These are phyloP conservation scores for Ectemnius lituratus DNA, from an alignment of 2,888 invertebrate species.

Conservation along the genomic window DNA sequence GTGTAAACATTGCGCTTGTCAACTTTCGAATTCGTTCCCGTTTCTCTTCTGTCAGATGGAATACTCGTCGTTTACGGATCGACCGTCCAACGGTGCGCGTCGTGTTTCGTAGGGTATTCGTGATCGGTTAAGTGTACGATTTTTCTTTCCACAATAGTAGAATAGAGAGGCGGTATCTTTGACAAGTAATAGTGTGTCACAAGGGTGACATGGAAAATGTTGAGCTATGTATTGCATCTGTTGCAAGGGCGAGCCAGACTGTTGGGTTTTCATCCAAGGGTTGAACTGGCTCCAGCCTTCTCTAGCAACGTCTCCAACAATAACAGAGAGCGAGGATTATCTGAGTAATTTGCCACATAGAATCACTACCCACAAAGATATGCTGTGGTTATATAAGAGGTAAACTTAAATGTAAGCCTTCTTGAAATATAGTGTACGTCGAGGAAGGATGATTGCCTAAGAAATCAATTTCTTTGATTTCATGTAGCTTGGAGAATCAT, in stretches of 20 bases:
- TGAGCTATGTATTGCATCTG: constrained; percentile 25
- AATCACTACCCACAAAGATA: constrained; percentile 79
- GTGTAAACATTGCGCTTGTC: constrained; percentile 1
- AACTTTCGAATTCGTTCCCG: not conserved
- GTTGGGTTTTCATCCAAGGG: constrained; percentile 81
- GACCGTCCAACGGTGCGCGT: too few relatives aligned
- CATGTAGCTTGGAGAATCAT: constrained; percentile 80
- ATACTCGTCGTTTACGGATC: too few relatives aligned
- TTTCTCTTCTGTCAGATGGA: too few relatives aligned
- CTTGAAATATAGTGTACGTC: not conserved
- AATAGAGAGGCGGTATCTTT: not conserved
- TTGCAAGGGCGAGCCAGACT: constrained; percentile 79
- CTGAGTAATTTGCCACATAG: constrained; percentile 76
- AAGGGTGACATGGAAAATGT: constrained; percentile 1
- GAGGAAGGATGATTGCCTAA: not conserved
- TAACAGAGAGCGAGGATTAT: constrained; percentile 74
- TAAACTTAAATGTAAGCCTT: constrained; percentile 47
- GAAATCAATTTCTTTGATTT: constrained; percentile 1
- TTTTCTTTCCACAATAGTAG: too few relatives aligned
- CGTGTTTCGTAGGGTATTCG: too few relatives aligned
- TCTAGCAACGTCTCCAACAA: constrained; percentile 78
- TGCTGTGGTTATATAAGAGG: constrained; percentile 80
- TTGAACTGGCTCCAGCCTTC: constrained; percentile 82
- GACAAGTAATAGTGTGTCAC: not conserved
- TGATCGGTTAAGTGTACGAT: too few relatives aligned